Conservation (phyloP, 2,888 invertebrate genomes). For the Arctia plantaginis region DNA sequence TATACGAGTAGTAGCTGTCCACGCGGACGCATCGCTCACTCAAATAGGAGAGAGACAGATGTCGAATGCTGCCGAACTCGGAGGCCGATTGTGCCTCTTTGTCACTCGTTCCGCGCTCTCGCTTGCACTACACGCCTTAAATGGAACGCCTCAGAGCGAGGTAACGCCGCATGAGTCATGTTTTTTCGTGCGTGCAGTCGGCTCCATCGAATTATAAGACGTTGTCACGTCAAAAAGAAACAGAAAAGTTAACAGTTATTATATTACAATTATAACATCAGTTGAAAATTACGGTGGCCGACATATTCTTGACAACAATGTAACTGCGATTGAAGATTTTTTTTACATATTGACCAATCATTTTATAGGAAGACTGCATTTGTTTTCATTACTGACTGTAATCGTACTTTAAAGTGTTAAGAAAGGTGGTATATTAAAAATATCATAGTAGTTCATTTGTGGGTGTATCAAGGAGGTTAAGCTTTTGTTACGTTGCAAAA, state of each 20-base stretch:
- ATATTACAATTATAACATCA: neutral
- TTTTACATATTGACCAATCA: conserved; percentile 41
- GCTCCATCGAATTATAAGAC: too few species aligned
- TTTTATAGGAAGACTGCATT: conserved; percentile 32
- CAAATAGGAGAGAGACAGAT: too few species aligned
- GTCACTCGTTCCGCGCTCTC: too few species aligned
- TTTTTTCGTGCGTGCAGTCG: too few species aligned
- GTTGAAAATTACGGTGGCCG: conserved; percentile 21
- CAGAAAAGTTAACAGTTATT: neutral
- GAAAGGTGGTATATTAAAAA: conserved; percentile 11
- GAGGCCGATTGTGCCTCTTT: too few species aligned
- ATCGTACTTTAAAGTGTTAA: conserved; percentile 15
- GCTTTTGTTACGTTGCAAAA: conserved; percentile 20
- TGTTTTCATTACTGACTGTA: conserved; percentile 3
- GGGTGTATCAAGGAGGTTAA: conserved; percentile 17
- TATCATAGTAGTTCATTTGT: conserved; percentile 17
- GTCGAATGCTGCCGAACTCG: too few species aligned
- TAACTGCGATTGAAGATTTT: conserved; percentile 4
- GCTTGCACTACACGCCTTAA: too few species aligned
- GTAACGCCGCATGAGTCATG: too few species aligned
- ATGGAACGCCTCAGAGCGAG: too few species aligned
- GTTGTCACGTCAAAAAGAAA: too few species aligned
- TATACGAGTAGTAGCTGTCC: too few species aligned
- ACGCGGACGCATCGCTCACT: too few species aligned
- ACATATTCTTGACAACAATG: conserved; percentile 25